Base-by-base conservation (phyloP, 2,888 invertebrate genomes). In the Brachypalpus laphriformis region DNA sequence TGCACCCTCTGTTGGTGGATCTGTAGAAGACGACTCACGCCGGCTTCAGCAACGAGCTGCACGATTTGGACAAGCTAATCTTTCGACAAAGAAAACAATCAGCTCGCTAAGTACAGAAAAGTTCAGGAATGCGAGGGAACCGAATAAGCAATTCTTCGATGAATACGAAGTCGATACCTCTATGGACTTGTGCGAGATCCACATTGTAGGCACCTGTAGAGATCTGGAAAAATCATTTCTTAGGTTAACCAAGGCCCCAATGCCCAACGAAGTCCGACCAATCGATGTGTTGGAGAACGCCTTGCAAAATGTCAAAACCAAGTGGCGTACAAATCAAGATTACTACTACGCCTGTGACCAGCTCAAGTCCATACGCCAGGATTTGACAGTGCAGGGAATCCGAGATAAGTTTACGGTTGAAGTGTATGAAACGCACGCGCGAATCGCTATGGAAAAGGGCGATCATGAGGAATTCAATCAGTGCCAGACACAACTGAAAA, bases 381-480 rank as follows among this genome's bases (percentile, higher is more conserved):
- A 99, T 94, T 94, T 99, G 89, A 99, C 99, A 86, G 99, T 99
- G 59, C 99, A 99, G 94, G 98, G 99, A 89, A 94, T 99, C 88
- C 93, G 99, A 88, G 97, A 98, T 93, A 94, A 94, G 87, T 98
- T 99, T 91, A 98, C 99, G 70, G 96, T 99, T n/a, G 95, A 97
- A 90, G 99, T 99, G 9, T 99, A 99, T 93, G 99, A 99, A 93
- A 98, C 98, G 3, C 99, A 99, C 93, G 99, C 99, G 3, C 94
- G 99, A 71, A 98, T 99, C 89, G 99, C 99, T 61, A 94, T 99
- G 91, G 99, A 99, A 92, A 98, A 97, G 93, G 98, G 98, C 66
- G 99, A 99, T 91, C 98, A 98, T 91, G 99, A 98, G 91, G 99
- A 99, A 92, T 99, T 99, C 91, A 99, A 99, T 93, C 99, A 99